Evolutionary conservation across 2,888 invertebrate species (phyloP), one percentile per base, ranked within the genome.

Genomic region (Apomyelois bistriatella): DNA sequence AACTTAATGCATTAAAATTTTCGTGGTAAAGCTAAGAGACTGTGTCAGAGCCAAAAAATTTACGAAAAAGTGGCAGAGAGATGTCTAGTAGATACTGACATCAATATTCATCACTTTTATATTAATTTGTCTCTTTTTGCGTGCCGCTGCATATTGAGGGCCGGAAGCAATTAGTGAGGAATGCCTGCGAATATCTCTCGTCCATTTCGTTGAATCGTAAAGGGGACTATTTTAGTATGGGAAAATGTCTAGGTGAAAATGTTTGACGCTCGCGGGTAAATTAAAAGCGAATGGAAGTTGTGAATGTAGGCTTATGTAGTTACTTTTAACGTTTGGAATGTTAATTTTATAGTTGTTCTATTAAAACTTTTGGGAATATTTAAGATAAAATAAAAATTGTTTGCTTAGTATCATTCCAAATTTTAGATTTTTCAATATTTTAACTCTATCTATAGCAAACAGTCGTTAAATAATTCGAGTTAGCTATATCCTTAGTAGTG

Each of bases 81-180:
- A 56, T 53, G 49, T 56, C 52, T 41, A 48, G 48, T 16, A 41
- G 50, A 57, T 43, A 54, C 58, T 53, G 48, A 60, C 65, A 74
- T 78, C 65, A 76, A 79, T 77, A 82, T 82, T 82, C 78, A 80
- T 78, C 35, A 72, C 66, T 76, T 79, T 78, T 66, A 36, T 77
- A 79, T 77, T 74, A 78, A 76, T 79, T 82, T 76, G 74, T 78
- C 77, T 74, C 68, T 73, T 76, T 79, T 75, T 70, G 68, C 84
- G 82, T 84, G 83, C 76, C 79, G 61, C 64, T 62, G 84, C 82
- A 85, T 85, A 84, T 74, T 78, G 80, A 82, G 68, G 73, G 66
- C 65, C 65, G 62, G 54, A 64, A 80, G 77, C 82, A 84, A 85
- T 85, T 84, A 84, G 79, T 68, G 78, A 69, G 76, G 74, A 82